Percentiles rank a stretch among this genome's conserved stretches.
phyloP scores from a whole-genome alignment of 2,797 vertebrate species.

The Octomys mimax region DNA sequence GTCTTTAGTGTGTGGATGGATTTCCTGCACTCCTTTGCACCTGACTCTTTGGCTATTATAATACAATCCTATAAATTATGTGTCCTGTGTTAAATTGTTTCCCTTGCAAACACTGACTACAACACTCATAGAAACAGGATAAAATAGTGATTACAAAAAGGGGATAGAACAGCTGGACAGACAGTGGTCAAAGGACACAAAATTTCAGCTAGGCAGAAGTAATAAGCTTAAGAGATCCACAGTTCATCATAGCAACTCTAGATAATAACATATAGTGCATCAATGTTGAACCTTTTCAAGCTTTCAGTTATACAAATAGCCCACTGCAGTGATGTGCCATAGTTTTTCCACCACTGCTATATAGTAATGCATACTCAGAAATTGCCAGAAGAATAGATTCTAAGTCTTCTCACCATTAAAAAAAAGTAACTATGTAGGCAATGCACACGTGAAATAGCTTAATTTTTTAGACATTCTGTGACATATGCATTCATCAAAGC shows the following conservation, averaged over 20 bases:
- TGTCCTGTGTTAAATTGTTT: too few relatives aligned
- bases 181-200: not conserved
- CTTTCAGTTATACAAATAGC: not conserved
- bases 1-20: too few relatives aligned
- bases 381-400: not conserved
- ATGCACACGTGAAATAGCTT: not conserved
- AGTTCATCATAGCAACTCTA: not conserved
- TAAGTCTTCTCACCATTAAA: not conserved
- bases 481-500: not conserved
- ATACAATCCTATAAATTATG: too few relatives aligned
- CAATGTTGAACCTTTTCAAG: not conserved
- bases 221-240: not conserved
- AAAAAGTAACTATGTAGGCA: not conserved
- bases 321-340: not conserved
- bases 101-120: too few relatives aligned
- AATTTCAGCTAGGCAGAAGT: not conserved
- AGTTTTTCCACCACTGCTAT: not conserved
- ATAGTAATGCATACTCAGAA: not conserved
- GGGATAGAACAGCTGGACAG: not conserved
- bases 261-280: not conserved
- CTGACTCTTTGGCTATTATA: too few relatives aligned
- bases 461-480: not conserved
- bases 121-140: not conserved
- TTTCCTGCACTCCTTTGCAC: too few relatives aligned
- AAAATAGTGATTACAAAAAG: not conserved